phyloP scores from a whole-genome alignment of 2,113 vertebrate species.

The Todiramphus chloris region DNA sequence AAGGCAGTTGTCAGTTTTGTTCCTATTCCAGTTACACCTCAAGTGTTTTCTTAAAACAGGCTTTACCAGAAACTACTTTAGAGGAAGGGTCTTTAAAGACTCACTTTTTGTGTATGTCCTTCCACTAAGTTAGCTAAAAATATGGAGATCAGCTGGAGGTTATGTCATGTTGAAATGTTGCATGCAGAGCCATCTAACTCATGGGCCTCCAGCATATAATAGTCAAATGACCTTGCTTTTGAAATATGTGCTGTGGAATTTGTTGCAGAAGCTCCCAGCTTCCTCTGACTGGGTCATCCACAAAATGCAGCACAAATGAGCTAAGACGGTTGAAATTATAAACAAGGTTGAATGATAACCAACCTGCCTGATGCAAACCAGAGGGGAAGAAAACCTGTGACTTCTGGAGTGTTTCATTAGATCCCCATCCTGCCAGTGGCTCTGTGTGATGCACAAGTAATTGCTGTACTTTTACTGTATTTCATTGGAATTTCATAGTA shows the following conservation, averaged over 20 bases:
- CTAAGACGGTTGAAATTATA: not conserved
- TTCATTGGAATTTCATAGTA: not conserved
- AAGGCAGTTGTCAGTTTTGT: not conserved
- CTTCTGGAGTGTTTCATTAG: not conserved
- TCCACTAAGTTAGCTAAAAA: not conserved
- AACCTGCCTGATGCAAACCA: not conserved
- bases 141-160: not conserved
- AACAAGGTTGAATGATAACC: not conserved
- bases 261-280: not conserved
- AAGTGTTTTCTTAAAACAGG: not conserved
- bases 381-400: not conserved
- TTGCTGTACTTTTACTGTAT: not conserved
- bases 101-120: not conserved
- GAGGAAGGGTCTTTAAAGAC: not conserved
- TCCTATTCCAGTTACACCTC: not conserved
- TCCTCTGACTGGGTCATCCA: not conserved
- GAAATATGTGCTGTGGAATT: not conserved
- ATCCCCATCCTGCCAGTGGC: not conserved
- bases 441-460: not conserved
- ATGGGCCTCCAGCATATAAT: not conserved
- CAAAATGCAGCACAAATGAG: not conserved
- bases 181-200: not conserved
- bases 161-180: not conserved
- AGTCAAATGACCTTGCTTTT: not conserved
- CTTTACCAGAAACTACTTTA: not conserved